Conservation (phyloP, 2,888 invertebrate genomes). For the Ormyrus pomaceus region DNA sequence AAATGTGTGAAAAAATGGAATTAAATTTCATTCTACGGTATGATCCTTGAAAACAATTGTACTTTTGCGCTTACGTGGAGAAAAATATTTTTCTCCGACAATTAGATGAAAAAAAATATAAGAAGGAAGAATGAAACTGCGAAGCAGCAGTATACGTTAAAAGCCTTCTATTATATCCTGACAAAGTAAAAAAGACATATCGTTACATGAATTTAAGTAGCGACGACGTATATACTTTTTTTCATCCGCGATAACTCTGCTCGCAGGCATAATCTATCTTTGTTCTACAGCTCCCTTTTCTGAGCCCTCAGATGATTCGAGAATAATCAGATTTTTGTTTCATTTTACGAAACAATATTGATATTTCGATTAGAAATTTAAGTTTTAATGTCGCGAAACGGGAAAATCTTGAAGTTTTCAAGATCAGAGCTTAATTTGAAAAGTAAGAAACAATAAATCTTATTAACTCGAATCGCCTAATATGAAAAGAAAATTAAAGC, state of each 20-base stretch:
- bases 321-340: conserved; percentile 7
- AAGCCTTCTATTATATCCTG: conserved; percentile 60
- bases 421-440: neutral
- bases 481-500: conserved; percentile 24
- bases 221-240: conserved; percentile 48
- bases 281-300: conserved; percentile 12
- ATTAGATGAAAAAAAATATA: conserved; percentile 42
- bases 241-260: conserved; percentile 12
- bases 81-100: conserved; percentile 44
- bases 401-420: neutral
- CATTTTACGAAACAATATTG: no score
- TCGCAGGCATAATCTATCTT: conserved; percentile 27
- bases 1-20: conserved; percentile 19
- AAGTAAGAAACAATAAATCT: conserved; percentile 1
- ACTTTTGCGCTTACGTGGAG: conserved; percentile 51
- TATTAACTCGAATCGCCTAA: neutral
- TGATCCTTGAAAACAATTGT: conserved; percentile 51
- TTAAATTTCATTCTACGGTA: conserved; percentile 55
- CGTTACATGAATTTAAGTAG: conserved; percentile 60
- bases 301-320: conserved; percentile 4
- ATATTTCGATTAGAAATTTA: no score
- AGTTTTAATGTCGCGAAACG: no score
- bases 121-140: conserved; percentile 41
- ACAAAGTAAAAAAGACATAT: conserved; percentile 61
- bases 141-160: conserved; percentile 37